Evolutionary conservation across 1,140 invertebrate genomes (phyloP).

Genomic region (Copidosoma floridanum): DNA sequence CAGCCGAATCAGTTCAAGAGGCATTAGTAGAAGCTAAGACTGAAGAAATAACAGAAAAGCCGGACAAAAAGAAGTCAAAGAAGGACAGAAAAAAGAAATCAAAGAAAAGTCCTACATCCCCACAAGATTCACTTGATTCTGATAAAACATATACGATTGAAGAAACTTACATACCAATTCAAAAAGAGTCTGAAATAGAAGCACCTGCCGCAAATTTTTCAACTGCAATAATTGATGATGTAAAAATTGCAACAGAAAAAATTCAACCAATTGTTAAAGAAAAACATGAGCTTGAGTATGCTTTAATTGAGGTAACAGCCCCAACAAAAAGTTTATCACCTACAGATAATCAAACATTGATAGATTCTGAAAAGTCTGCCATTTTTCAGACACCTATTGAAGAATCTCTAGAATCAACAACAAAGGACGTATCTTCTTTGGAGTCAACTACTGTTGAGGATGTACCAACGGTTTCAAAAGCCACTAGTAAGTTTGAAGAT

Average conservation of each 20-base stretch:
- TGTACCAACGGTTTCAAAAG: slow-evolving; percentile 33
- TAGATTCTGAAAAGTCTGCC: slow-evolving; percentile 41
- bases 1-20: background rate
- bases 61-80: slow-evolving; percentile 2
- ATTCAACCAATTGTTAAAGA: slow-evolving; percentile 12
- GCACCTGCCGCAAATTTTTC: background rate
- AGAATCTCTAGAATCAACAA: slow-evolving; percentile 23
- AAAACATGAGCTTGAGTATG: slow-evolving; percentile 33
- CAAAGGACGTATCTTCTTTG: slow-evolving; percentile 27
- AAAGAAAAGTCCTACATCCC: background rate
- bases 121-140: slow-evolving; percentile 1
- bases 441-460: slow-evolving; percentile 30
- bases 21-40: background rate
- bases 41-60: background rate
- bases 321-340: background rate
- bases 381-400: slow-evolving; percentile 39
- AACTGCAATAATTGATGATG: slow-evolving; percentile 4
- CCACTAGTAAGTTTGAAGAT: slow-evolving; percentile 53
- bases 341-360: slow-evolving; percentile 31
- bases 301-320: slow-evolving; percentile 39
- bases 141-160: slow-evolving; percentile 18
- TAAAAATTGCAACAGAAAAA: slow-evolving; percentile 5
- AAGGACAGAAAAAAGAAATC: slow-evolving; percentile 10
- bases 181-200: background rate
- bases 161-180: background rate